These are phyloP conservation scores for Anolis sagrei DNA, from an alignment of 2,113 vertebrate species.

Conservation along the genomic window DNA sequence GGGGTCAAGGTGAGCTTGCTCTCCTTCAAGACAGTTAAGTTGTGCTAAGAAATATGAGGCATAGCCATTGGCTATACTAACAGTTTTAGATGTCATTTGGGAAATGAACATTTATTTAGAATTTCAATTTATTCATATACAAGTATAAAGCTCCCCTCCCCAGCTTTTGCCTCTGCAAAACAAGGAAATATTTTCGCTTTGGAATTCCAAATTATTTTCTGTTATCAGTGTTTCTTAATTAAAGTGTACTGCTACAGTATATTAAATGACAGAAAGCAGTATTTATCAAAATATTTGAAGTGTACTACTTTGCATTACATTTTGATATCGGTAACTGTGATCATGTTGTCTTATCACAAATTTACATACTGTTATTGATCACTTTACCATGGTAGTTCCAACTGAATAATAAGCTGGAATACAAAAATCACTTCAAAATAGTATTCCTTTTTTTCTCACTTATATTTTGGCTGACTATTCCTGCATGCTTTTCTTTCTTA, in stretches of 20 bases:
- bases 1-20: not conserved
- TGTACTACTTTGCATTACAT: conserved; percentile 23
- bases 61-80: not conserved
- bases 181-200: conserved; percentile 16
- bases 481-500: not conserved
- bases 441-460: not conserved
- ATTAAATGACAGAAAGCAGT: conserved; percentile 43
- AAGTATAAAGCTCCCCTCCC: conserved; percentile 12
- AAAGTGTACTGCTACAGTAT: not conserved
- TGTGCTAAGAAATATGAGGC: not conserved
- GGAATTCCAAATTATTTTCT: conserved; percentile 31
- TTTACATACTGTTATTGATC: not conserved
- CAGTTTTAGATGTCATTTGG: conserved; percentile 22
- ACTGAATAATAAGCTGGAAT: not conserved
- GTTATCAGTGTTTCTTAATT: not conserved
- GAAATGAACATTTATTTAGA: not conserved
- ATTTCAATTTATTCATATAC: conserved; percentile 35
- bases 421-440: rapidly evolving
- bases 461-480: not conserved
- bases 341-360: conserved; percentile 31
- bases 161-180: conserved; percentile 15
- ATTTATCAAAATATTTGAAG: conserved; percentile 21
- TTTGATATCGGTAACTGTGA: conserved; percentile 28
- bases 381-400: conserved; percentile 1
- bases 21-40: not conserved